Evolutionary conservation across 2,888 invertebrate genomes (phyloP).

Genomic region (Empis stercorea): DNA sequence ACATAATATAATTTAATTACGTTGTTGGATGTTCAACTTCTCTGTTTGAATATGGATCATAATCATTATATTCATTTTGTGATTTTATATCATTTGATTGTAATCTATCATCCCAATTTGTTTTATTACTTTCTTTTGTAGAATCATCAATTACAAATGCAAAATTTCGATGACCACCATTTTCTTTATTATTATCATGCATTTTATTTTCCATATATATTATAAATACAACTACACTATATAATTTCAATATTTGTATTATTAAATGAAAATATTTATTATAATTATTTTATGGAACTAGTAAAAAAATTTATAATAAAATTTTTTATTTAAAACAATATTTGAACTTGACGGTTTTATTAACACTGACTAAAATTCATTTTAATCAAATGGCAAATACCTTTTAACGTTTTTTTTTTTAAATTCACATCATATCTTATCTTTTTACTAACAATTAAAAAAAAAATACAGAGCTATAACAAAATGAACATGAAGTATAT

Average conservation of each 20-base stretch:
- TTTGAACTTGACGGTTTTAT: too few species aligned
- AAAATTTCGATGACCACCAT: not conserved
- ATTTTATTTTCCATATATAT: not conserved
- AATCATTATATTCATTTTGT: slow-evolving; percentile 26
- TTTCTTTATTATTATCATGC: not conserved
- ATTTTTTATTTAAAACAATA: not conserved
- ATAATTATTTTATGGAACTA: not conserved
- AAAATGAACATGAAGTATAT: too few species aligned
- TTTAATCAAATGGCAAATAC: too few species aligned
- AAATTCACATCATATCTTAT: too few species aligned
- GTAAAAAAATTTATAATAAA: not conserved
- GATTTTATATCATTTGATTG: not conserved
- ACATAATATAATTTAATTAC: slow-evolving; percentile 45
- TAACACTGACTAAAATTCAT: too few species aligned
- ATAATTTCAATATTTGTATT: not conserved
- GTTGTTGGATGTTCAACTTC: slow-evolving; percentile 49
- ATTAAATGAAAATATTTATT: not conserved
- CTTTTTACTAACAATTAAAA: too few species aligned
- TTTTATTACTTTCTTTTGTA: not conserved
- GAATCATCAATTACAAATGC: not conserved
- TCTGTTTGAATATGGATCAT: slow-evolving; percentile 51
- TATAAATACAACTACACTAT: not conserved
- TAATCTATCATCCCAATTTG: not conserved
- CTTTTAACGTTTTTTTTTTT: too few species aligned
- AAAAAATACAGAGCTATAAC: too few species aligned